Evolutionary conservation across 2,888 invertebrate species (phyloP).

Genomic region (Emmelina monodactyla): DNA sequence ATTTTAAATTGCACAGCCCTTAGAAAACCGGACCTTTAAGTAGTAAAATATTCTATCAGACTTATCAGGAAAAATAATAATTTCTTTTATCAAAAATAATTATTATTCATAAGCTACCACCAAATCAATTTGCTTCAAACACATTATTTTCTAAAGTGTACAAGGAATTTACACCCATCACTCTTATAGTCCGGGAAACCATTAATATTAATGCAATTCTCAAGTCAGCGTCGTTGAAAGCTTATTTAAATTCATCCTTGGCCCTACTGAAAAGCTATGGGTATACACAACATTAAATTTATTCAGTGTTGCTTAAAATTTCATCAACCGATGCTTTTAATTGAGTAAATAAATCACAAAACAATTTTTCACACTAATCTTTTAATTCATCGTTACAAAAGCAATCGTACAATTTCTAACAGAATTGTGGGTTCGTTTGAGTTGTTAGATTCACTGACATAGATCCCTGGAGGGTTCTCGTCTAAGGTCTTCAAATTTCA

Average conservation of each 20-base stretch:
- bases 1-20: too few species aligned
- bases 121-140: constrained; percentile 19
- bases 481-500: constrained; percentile 21
- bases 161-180: constrained; percentile 36
- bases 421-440: too few species aligned
- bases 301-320: too few species aligned
- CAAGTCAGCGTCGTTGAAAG: constrained; percentile 44
- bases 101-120: constrained; percentile 25
- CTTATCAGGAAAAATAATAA: not conserved
- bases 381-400: too few species aligned
- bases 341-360: too few species aligned
- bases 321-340: too few species aligned
- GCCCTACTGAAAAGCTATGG: constrained; percentile 31
- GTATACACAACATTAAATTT: too few species aligned
- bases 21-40: too few species aligned
- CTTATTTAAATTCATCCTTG: constrained; percentile 58
- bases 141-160: constrained; percentile 20
- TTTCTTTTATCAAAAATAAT: constrained; percentile 23
- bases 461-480: constrained; percentile 24
- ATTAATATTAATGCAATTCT: constrained; percentile 58
- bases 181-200: constrained; percentile 33
- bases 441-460: not conserved
- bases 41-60: too few species aligned
- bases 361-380: too few species aligned
- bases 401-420: too few species aligned